A percentile compares a stretch with the other conserved stretches of the same genome.
Conservation (phyloP, 1,140 invertebrate species). For the Aphidius ervi region DNA sequence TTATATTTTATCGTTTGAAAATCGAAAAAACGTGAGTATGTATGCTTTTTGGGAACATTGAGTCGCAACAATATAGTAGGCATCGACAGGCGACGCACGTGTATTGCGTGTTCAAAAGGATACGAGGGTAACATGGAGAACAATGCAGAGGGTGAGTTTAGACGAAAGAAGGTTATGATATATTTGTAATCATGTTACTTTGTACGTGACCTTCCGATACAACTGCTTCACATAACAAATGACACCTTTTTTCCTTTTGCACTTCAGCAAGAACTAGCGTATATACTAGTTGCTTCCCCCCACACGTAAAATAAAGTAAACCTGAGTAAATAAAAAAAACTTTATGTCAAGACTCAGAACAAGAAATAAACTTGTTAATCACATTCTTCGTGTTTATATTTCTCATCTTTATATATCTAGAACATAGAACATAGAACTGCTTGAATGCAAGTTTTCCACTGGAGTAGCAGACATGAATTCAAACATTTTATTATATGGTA, state of each 20-base stretch:
- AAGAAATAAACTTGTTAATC: too few relatives aligned
- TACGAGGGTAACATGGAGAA: neutral
- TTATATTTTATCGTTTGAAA: too few relatives aligned
- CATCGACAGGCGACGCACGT: conserved; percentile 48
- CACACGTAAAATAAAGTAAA: too few relatives aligned
- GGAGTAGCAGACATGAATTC: too few relatives aligned
- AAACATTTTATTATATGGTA: too few relatives aligned
- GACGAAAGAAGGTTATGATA: conserved; percentile 43
- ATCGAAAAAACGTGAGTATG: too few relatives aligned
- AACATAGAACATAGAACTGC: too few relatives aligned
- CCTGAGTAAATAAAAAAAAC: too few relatives aligned
- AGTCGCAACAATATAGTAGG: conserved; percentile 43
- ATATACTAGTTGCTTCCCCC: too few relatives aligned
- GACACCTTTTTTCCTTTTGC: conserved; percentile 10
- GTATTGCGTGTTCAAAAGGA: conserved; percentile 37
- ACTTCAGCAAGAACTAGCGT: too few relatives aligned
- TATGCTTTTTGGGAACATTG: conserved; percentile 23
- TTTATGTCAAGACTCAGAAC: too few relatives aligned
- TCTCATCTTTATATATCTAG: conserved; percentile 16
- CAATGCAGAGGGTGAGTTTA: conserved; percentile 2
- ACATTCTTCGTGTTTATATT: conserved; percentile 20
- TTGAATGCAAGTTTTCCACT: too few relatives aligned
- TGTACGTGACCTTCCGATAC: conserved; percentile 47
- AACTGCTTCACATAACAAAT: conserved; percentile 46
- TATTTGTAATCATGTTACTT: conserved; percentile 50